Evolutionary conservation across 2,888 invertebrate genomes (phyloP).

Genomic region (Branchinecta sandiegonensis): DNA sequence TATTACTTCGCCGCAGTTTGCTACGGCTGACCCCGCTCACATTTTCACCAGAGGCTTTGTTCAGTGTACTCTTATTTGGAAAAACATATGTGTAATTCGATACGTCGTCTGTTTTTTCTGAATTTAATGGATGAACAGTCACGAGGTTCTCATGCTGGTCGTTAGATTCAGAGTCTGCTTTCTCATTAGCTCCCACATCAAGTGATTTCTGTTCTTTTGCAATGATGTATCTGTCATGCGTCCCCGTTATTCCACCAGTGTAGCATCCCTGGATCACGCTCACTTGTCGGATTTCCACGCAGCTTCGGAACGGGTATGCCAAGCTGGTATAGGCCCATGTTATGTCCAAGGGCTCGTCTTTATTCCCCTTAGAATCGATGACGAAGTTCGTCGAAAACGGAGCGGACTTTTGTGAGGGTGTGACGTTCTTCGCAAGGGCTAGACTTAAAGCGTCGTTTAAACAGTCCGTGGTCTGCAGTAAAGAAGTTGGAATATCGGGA

Average conservation of each 20-base stretch:
- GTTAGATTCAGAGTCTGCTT: background rate
- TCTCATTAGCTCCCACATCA: no score
- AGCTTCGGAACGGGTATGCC: constrained; percentile 3
- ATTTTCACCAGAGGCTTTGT: background rate
- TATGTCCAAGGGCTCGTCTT: constrained; percentile 9
- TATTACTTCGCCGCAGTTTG: background rate
- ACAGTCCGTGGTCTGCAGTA: no score
- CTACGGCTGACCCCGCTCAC: background rate
- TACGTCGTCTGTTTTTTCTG: background rate
- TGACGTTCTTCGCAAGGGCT: no score
- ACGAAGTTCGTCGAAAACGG: background rate
- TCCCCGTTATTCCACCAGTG: no score
- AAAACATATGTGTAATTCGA: constrained; percentile 7
- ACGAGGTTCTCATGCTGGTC: background rate
- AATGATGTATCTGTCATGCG: no score
- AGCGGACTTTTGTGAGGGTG: no score
- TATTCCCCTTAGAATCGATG: background rate
- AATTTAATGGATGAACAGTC: background rate
- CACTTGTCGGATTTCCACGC: constrained; percentile 13
- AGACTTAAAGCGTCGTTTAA: no score
- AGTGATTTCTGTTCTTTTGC: no score
- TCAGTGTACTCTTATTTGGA: constrained; percentile 1
- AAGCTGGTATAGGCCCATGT: constrained; percentile 1
- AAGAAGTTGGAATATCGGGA: no score
- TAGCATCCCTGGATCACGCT: background rate